Percentiles rank a stretch among this genome's conserved stretches.
These are phyloP conservation scores for Sycophila texana DNA, from an alignment of 2,888 invertebrate species.

Conservation along the genomic window DNA sequence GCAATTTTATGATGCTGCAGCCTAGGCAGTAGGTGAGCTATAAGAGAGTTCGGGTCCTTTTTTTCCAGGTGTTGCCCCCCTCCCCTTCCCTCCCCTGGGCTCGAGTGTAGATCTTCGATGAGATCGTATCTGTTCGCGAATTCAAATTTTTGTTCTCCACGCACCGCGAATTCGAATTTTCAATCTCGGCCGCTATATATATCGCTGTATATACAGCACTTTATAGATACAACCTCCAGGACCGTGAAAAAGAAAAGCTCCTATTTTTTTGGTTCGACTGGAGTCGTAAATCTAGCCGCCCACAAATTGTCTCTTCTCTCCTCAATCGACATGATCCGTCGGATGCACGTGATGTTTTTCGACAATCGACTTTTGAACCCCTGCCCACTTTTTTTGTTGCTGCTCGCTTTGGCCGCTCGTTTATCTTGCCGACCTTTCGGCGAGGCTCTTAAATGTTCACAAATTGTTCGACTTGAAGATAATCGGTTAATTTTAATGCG, in stretches of 20 bases:
- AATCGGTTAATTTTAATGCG: not conserved
- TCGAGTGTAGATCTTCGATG: too few relatives aligned
- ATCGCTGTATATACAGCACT: too few relatives aligned
- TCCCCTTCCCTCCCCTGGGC: too few relatives aligned
- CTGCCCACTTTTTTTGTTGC: conserved; percentile 14
- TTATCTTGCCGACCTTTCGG: not conserved
- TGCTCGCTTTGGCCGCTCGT: conserved; percentile 12
- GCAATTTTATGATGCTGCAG: not conserved
- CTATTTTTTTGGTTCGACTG: not conserved
- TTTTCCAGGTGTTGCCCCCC: too few relatives aligned
- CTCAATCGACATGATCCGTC: conserved; percentile 36
- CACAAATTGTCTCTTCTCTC: conserved; percentile 26
- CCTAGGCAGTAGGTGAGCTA: not conserved
- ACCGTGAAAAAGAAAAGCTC: not conserved
- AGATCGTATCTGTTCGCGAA: too few relatives aligned
- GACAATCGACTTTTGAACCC: conserved; percentile 38
- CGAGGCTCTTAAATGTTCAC: not conserved
- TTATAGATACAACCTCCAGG: too few relatives aligned
- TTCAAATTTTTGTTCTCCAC: too few relatives aligned
- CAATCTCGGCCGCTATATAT: too few relatives aligned
- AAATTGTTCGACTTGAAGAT: not conserved
- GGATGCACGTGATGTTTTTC: conserved; percentile 36
- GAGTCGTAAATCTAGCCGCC: conserved; percentile 23
- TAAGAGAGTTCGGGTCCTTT: too few relatives aligned
- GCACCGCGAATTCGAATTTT: too few relatives aligned